Evolutionary conservation across 1,140 invertebrate genomes (phyloP), one percentile per base, ranked within the genome.

Genomic region (Radopholus similis): DNA sequence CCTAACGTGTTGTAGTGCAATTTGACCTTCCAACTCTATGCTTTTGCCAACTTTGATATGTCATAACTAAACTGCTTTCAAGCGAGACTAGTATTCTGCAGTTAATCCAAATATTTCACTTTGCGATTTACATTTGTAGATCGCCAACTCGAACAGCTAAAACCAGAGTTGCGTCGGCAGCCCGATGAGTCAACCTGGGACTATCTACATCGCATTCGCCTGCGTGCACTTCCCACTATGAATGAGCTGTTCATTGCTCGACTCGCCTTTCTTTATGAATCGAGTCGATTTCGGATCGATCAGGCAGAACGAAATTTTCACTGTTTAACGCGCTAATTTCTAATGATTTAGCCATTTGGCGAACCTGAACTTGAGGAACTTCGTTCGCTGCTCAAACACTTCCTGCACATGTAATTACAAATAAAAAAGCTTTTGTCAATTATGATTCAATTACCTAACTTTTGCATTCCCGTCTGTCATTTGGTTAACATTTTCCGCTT

Each of bases 141-240:
- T 47, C 77, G 74, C 23, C 74, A 76, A 35, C 35, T 76, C 35
- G 74, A 76, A 55, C 42, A 62, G 30, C 75, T 76, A 13, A 76
- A 78, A 51, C 66, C 77, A 3, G 55, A 73, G 18, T 32, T 80
- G 4, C 40, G 54, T 32, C 77, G 74, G 2, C 26, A 32, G 26
- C 73, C 77, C 9, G 74, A 76, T 9, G 77, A 76, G 47, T 72
- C 76, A 6, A 76, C 74, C 13, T 76, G 75, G 47, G 55, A 40
- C 18, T 76, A 64, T 60, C 54, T 76, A 35, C 75, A 47, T 28
- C 44, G 77, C 34, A 28, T 80, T 18, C 34, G 58, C 37, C 44
- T n/a, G 44, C 37, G 21, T 26, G 59, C 37, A 11, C 42, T 76
- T 9, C 76, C 66, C 18, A 60, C 73, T 21, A 23, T 76, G 44